Base-by-base conservation (phyloP, 2,797 vertebrate genomes). In the Myotis vivesi region DNA sequence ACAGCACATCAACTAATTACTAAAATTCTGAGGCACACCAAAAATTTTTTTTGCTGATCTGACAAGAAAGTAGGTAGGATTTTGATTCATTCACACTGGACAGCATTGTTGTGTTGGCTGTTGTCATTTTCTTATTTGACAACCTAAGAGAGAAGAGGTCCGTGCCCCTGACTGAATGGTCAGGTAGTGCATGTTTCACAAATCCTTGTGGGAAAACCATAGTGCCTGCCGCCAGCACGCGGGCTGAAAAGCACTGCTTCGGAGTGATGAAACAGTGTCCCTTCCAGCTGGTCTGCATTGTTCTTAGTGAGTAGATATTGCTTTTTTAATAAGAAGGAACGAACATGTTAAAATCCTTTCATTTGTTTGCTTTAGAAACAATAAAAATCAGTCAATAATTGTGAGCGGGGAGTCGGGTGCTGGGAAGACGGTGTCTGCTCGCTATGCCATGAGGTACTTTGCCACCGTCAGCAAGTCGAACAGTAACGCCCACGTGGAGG, bases 401-500 rank as follows among this genome's bases (percentile, higher is more conserved):
- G 99, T 99, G 95, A 99, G 99, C 1, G 99, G 99, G 44, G 99
- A 99, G 97, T 99, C 99, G 0, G 99, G 99, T 87, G 99, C 99
- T 1, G 99, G 99, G 19, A 99, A 99, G 98, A 99, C 99, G 0
- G 99, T 99, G 89, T 99, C 99, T 25, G 99, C 99, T 64, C 99
- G 99, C 72, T 99, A 99, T 0, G 98, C 99, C 5, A 99, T 99
- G 99, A 99, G 99, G 64, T 99, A 99, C 97, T 99, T 99, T 83
- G 99, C 99, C 88, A 98, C 99, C 0, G 99, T 99, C 89, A 99
- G 99, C 98, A 99, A 99, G 97, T 99, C 99, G 59, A 98, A 98
- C 97, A 99, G 98, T 97, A 99, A 99, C 0, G 97, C 99, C 2
- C 98, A 98, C 1, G 98, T 99, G 93, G 99, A 99, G 97, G 99